Percentiles rank a stretch among this genome's conserved stretches.
Conservation (phyloP, 2,113 vertebrate genomes). For the Myxocyprinus asiaticus region DNA sequence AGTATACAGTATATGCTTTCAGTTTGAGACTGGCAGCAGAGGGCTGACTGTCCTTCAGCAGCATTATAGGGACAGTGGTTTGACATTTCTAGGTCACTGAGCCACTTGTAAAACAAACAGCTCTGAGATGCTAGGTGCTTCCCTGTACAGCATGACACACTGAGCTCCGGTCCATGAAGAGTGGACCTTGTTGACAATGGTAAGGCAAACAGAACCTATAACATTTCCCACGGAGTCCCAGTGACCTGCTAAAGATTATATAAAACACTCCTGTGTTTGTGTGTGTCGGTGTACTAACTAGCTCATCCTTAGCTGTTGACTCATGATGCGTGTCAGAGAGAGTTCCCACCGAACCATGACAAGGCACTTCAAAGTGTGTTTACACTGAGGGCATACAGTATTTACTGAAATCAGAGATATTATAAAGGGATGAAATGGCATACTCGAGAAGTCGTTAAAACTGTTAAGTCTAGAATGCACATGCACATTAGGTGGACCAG, state of each 20-base stretch:
- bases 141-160: conserved; percentile 7
- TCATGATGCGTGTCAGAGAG: conserved; percentile 42
- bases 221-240: conserved; percentile 55
- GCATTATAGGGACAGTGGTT: conserved; percentile 17
- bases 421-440: no score
- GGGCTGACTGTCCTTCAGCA: background rate
- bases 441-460: no score
- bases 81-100: conserved; percentile 39
- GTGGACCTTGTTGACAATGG: conserved; percentile 29
- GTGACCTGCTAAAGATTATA: conserved; percentile 42
- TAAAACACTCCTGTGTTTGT: conserved; percentile 33
- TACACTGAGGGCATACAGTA: conserved; percentile 32
- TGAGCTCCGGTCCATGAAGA: background rate
- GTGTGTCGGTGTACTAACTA: conserved; percentile 38
- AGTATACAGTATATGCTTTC: background rate
- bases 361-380: conserved; percentile 57
- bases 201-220: conserved; percentile 48
- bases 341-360: conserved; percentile 58
- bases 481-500: no score
- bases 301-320: conserved; percentile 39
- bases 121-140: conserved; percentile 20
- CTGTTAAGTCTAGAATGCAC: no score
- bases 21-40: background rate
- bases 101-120: conserved; percentile 26
- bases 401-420: no score